These are phyloP conservation scores for Oenanthe melanoleuca DNA, from an alignment of 2,113 vertebrate species.

Conservation along the genomic window DNA sequence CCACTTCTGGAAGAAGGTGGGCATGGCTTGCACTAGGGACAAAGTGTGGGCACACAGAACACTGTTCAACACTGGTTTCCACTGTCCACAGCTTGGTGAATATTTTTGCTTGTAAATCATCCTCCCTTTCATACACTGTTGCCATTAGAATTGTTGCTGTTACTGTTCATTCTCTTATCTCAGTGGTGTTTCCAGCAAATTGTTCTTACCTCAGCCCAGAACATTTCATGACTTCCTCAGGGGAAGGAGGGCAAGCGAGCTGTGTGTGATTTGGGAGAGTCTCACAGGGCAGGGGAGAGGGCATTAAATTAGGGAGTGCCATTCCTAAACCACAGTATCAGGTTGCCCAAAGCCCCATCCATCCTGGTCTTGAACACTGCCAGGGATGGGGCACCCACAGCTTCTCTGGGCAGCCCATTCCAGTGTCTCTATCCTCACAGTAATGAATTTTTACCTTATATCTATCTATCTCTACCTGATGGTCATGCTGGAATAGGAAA, in stretches of 20 bases:
- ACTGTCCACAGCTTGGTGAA: background rate
- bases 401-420: no score
- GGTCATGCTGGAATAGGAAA: background rate
- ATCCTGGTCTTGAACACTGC: background rate
- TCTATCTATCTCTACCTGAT: background rate
- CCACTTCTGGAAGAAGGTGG: rapidly evolving
- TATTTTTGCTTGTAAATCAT: background rate
- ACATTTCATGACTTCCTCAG: background rate
- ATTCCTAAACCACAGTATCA: background rate
- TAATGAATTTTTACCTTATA: background rate
- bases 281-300: rapidly evolving
- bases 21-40: background rate
- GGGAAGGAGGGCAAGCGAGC: no score
- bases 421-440: background rate
- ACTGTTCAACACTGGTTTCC: background rate
- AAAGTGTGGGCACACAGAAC: rapidly evolving
- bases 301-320: background rate
- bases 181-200: background rate
- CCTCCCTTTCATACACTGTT: background rate
- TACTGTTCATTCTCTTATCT: rapidly evolving
- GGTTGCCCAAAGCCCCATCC: background rate
- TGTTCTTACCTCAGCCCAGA: background rate
- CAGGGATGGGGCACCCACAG: no score
- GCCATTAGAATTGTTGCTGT: background rate
- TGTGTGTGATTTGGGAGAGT: background rate